Base-by-base conservation (phyloP, 1,140 invertebrate species). In the Atta texana region DNA sequence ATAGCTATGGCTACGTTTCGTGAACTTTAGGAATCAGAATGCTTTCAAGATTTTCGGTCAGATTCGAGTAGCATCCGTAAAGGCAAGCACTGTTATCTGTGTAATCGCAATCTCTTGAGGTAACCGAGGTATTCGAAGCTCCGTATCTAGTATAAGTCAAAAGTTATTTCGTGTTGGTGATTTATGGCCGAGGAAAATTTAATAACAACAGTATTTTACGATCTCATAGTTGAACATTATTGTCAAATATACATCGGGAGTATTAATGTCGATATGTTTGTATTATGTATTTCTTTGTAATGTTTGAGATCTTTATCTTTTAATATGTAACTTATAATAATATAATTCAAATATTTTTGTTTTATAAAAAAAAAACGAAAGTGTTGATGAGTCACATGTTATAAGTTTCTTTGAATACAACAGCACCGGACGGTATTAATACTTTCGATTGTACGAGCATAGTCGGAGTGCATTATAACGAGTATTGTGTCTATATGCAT, bases 21-120 rank as follows among this genome's bases (percentile, higher is more conserved):
- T 24, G 28, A 82, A 82, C 68, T 82, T 82, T 14, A 18, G 31
- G 77, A 39, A 55, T 14, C 77, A 16, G 34, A 8, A 18, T 18
- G 80, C 80, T 51, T 61, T 74, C 34, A 82, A 84, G 80, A 84
- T 84, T 84, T 63, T 74, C 39, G 24, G 24, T 18, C 39, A 74
- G 80, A 82, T 84, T 84, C 68, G 68, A 71, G 24, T 71, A 72
- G 53, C 68, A 81, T 81, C 53, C 44, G 57, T 49, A 66, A 69
- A 80, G 63, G 44, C 28, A 49, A 51, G 75, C n/a, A 21, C 18
- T 75, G 55, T 75, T 59, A 31, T 28, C 55, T 24, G 39, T 2
- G 24, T n/a, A 75, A 61, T n/a, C 69, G 69, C 55, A 61, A 84
- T 63, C 59, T 61, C 69, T 74, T 63, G 55, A 28, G 28, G 18